phyloP scores from a whole-genome alignment of 2,797 vertebrate species.

The Eptatretus atami region DNA sequence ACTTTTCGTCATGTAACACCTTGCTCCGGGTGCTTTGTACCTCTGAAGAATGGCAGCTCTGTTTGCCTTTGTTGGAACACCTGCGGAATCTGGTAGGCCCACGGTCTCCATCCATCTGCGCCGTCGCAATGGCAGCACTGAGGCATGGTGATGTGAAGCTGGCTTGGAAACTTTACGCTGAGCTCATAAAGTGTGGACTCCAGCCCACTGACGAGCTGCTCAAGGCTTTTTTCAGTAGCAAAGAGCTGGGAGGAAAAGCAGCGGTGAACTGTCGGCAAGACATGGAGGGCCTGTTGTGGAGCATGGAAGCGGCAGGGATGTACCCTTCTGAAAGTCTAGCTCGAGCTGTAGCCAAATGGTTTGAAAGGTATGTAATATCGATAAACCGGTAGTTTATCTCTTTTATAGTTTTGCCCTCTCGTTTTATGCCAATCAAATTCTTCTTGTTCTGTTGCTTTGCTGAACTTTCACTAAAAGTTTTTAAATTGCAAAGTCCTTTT shows the following conservation, averaged over 20 bases:
- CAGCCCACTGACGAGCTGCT: slow-evolving; percentile 29
- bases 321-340: slow-evolving; percentile 32
- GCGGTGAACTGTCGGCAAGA: slow-evolving; percentile 23
- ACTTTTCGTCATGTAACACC: slow-evolving; percentile 30
- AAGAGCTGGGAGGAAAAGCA: slow-evolving; percentile 11
- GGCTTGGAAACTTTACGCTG: slow-evolving; percentile 33
- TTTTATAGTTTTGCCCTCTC: no score
- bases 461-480: no score
- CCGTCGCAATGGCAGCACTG: slow-evolving; percentile 31
- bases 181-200: slow-evolving; percentile 21
- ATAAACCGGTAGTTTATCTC: no score
- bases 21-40: slow-evolving; percentile 33
- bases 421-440: no score
- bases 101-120: slow-evolving; percentile 26
- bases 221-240: slow-evolving; percentile 26
- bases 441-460: no score
- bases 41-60: slow-evolving; percentile 36
- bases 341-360: slow-evolving; percentile 40
- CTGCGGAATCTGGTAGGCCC: slow-evolving; percentile 28
- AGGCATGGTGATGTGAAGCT: slow-evolving; percentile 18
- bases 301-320: slow-evolving; percentile 46
- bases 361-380: slow-evolving; percentile 32
- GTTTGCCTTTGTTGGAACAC: slow-evolving; percentile 25
- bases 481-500: no score
- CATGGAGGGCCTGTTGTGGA: slow-evolving; percentile 24